Base-by-base conservation (phyloP, 2,797 vertebrate species). In the Halcyon chelicuti region DNA sequence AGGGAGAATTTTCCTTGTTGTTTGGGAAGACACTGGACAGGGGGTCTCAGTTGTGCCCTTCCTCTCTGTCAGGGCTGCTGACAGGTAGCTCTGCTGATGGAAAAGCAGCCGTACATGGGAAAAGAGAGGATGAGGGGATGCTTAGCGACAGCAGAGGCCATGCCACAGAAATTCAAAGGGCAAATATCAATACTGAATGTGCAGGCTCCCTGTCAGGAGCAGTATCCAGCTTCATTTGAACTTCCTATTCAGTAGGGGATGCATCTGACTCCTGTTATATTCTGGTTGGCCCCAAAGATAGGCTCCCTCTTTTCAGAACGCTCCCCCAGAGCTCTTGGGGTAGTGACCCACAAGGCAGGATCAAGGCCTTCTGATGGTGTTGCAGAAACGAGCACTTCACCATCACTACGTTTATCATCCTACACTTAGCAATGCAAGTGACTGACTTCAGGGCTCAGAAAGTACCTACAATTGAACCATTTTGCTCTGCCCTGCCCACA, bases 401-500 rank as follows among this genome's bases (percentile, higher is more conserved):
- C 52, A 28, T 44, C 73, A 7, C 61, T 15, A 4, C 4, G 1
- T 71, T 74, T 25, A 44, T 35, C 40, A 28, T 20, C n/a, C 49
- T 65, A 37, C 47, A 33, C 52, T 39, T 35, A 23, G 52, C 0
- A 5, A 29, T 33, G 80, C 1, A 8, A 66, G 57, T 1, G 19
- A 35, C 57, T 42, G 39, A 33, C 37, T 76, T 33, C 14, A 37
- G 33, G n/a, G 7, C 51, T 26, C 1, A 0, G 33, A 10, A 63
- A 7, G 33, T 2, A 62, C 8, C 70, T 20, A 14, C 40, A 44
- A 35, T 9, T 1, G 14, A 61, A 33, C 12, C 9, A 9, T 26
- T 51, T 21, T 63, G 55, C 33, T 33, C 51, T 23, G 60, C 1
- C 7, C 37, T 37, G 40, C 62, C 46, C 10, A 12, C 33, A 20